Evolutionary conservation across 2,797 vertebrate genomes (phyloP), one percentile per base, ranked within the genome.

Genomic region (Myripristis murdjan): DNA sequence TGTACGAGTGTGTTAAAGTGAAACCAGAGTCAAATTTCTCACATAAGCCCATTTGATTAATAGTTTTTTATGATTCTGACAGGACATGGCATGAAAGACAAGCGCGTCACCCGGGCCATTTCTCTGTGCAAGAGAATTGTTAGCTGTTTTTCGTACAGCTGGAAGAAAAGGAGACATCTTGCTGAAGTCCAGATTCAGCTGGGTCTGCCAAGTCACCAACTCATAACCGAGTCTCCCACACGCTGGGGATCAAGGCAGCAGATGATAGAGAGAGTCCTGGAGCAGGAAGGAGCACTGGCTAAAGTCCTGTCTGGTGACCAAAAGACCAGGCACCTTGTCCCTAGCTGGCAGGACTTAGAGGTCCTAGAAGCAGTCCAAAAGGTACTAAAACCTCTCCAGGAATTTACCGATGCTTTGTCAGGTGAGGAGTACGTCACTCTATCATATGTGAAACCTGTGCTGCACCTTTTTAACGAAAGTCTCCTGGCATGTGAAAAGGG

Each of bases 81-180:
- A 72, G 53, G 56, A 51, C 53, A 70, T 22, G 52, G 68, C 33
- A 70, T 85, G 61, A 46, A 76, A 74, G 76, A 74, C 16, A 11
- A n/a, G 43, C 15, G 22, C 39, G 20, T 77, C 33, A 52, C 57
- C 3, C 5, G 49, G 23, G 60, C 46, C 47, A 75, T 73, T 73
- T 66, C 67, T 57, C 77, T 73, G 33, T 79, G 55, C 14, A 77
- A 70, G 63, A 75, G 23, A 63, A 24, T 72, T 24, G 59, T 79
- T 20, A 79, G 75, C 78, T 48, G 66, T 44, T 84, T 82, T 11
- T 80, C 64, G 1, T 73, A 72, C 47, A 77, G 59, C 75, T 77
- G 73, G 62, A 64, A 22, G 20, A 68, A 65, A 20, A 81, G 46
- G 26, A 85, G 63, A 69, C 28, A 72, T 1, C 54, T 82, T 12